Evolutionary conservation across 2,888 invertebrate genomes (phyloP).

Genomic region (Drosophila peninsularis): DNA sequence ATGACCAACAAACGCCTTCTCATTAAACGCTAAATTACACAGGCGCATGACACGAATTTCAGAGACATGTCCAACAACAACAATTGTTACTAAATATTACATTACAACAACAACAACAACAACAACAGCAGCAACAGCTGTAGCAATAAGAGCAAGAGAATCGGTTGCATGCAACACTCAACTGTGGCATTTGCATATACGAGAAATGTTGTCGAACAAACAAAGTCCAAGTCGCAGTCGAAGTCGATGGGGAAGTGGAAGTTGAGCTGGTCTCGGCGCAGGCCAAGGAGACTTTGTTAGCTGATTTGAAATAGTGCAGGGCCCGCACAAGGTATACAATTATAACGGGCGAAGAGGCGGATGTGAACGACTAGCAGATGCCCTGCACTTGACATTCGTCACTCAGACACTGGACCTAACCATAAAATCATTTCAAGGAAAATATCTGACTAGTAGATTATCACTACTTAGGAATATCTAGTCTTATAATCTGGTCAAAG

Average conservation of each 20-base stretch:
- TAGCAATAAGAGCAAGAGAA: constrained; percentile 16
- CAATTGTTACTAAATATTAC: constrained; percentile 58
- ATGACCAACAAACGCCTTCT: constrained; percentile 79
- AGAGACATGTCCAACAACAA: constrained; percentile 32
- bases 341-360: constrained; percentile 19
- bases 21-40: constrained; percentile 79
- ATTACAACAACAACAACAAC: constrained; percentile 15
- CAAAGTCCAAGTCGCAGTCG: constrained; percentile 53
- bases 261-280: constrained; percentile 20
- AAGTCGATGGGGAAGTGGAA: constrained; percentile 56
- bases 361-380: neutral
- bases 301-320: constrained; percentile 60
- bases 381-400: neutral
- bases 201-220: constrained; percentile 74
- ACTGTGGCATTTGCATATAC: constrained; percentile 59
- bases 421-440: no score
- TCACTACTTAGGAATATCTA: no score
- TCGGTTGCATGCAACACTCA: constrained; percentile 68
- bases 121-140: constrained; percentile 8
- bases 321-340: constrained; percentile 33
- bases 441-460: no score
- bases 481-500: no score
- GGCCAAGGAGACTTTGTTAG: constrained; percentile 50
- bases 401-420: no score
- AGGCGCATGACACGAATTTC: constrained; percentile 72